Percentiles rank a stretch among this genome's conserved stretches.
Evolutionary conservation across 92 coral and sea anemone species (phyloP).

Genomic region (Umimayanthus kanabou): DNA sequence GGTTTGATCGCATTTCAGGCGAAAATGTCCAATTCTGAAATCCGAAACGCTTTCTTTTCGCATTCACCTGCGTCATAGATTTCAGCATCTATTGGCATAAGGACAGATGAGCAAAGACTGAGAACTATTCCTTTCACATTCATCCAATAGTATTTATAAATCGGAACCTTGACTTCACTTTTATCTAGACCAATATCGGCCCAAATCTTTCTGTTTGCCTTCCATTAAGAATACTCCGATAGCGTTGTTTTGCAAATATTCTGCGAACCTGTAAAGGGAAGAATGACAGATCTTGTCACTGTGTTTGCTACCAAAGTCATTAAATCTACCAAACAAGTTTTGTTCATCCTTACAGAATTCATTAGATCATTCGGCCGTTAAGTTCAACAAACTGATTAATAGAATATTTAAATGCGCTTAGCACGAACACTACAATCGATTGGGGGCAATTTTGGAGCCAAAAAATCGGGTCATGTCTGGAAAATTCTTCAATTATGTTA

Average conservation of each 20-base stretch:
- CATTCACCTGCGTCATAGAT: conserved; percentile 35
- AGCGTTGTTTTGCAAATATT: conserved; percentile 37
- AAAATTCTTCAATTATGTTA: conserved; percentile 31
- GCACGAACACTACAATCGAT: conserved; percentile 26
- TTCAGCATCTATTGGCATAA: conserved; percentile 31
- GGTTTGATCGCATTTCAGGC: neutral
- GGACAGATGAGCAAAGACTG: conserved; percentile 40
- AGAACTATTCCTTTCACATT: conserved; percentile 13
- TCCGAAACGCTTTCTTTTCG: conserved; percentile 18
- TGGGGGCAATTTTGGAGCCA: conserved; percentile 15
- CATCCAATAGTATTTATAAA: conserved; percentile 38
- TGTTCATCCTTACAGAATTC: conserved; percentile 29
- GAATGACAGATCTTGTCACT: conserved; percentile 22
- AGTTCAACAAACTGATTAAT: conserved; percentile 35
- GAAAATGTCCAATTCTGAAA: conserved; percentile 28
- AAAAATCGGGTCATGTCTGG: conserved; percentile 32
- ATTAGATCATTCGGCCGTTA: conserved; percentile 46
- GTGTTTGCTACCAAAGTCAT: conserved; percentile 34
- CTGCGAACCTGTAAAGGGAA: conserved; percentile 12
- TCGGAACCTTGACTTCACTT: conserved; percentile 36
- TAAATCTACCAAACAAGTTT: conserved; percentile 38
- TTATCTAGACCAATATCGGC: conserved; percentile 31
- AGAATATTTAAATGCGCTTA: conserved; percentile 39
- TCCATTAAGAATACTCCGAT: conserved; percentile 26
- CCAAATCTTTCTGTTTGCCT: conserved; percentile 31